A percentile compares a stretch with the other conserved stretches of the same genome.
phyloP scores from a whole-genome alignment of 37 sponge, comb jelly and placozoan genomes.

The Axinella damicornis region DNA sequence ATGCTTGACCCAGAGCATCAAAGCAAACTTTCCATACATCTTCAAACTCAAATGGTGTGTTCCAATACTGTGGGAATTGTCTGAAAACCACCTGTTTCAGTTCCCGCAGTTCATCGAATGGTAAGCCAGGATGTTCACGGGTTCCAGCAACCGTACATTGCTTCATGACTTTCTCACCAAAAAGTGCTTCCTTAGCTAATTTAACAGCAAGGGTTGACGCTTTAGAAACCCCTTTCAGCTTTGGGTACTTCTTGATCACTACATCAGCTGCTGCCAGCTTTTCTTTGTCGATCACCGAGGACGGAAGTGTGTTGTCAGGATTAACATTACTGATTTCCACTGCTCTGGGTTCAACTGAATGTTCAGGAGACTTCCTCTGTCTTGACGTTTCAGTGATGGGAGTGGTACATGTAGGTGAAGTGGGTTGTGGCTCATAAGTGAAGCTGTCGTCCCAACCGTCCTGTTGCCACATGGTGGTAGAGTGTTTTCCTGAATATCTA shows the following conservation, averaged over 20 bases:
- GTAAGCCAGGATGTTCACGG: not conserved
- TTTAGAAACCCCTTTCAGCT: not conserved
- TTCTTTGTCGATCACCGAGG: too few relatives aligned
- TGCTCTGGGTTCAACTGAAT: too few relatives aligned
- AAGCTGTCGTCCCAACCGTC: too few relatives aligned
- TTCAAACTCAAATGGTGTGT: conserved; percentile 27
- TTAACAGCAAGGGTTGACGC: conserved; percentile 4
- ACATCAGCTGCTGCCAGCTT: not conserved
- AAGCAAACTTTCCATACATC: not conserved
- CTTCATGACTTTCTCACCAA: conserved; percentile 11
- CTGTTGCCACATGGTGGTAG: too few relatives aligned
- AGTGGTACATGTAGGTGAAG: too few relatives aligned
- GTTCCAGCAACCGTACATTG: conserved; percentile 5
- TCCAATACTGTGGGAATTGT: conserved; percentile 20
- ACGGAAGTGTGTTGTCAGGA: too few relatives aligned
- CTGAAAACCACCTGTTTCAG: conserved; percentile 3
- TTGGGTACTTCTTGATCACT: not conserved
- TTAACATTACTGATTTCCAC: too few relatives aligned
- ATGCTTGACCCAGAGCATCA: not conserved
- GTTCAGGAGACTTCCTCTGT: too few relatives aligned
- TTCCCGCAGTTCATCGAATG: not conserved
- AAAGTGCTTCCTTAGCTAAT: conserved; percentile 1
- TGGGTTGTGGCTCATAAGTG: too few relatives aligned
- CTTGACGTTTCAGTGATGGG: too few relatives aligned
- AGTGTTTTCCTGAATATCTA: too few relatives aligned